phyloP scores from a whole-genome alignment of 2,113 vertebrate genomes.

The Leucosticte australis region DNA sequence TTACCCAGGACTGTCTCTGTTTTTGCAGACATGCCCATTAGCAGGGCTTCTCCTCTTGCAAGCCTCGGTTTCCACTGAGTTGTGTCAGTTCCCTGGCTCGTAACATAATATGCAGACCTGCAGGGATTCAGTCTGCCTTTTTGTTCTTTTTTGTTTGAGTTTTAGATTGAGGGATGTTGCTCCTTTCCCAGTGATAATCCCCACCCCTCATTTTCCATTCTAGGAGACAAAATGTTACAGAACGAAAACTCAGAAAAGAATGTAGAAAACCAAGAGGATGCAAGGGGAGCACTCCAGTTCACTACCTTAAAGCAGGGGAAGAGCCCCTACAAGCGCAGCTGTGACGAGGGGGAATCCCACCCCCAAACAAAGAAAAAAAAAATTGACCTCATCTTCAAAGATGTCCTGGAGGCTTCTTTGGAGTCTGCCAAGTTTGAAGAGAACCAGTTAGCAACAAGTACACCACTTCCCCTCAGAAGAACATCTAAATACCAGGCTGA shows the following conservation, averaged over 20 bases:
- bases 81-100: conserved; percentile 9
- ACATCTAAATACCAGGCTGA: conserved; percentile 72
- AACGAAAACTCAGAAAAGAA: conserved; percentile 72
- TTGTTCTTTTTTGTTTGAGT: conserved; percentile 29
- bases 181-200: conserved; percentile 57
- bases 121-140: conserved; percentile 17
- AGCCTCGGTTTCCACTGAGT: neutral
- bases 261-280: conserved; percentile 75
- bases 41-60: neutral
- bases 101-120: neutral
- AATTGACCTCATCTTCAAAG: conserved; percentile 94
- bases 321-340: conserved; percentile 78
- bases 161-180: conserved; percentile 51
- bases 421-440: conserved; percentile 77
- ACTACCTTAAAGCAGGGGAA: conserved; percentile 78
- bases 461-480: conserved; percentile 72
- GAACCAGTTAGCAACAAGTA: conserved; percentile 72
- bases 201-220: conserved; percentile 77
- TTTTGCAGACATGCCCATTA: conserved; percentile 32
- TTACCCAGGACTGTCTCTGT: conserved; percentile 46
- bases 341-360: conserved; percentile 82
- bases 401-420: conserved; percentile 88
- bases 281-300: conserved; percentile 74
- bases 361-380: conserved; percentile 92
- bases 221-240: conserved; percentile 78